Base-by-base conservation (phyloP, 2,113 vertebrate genomes). In the Melierax canorus region DNA sequence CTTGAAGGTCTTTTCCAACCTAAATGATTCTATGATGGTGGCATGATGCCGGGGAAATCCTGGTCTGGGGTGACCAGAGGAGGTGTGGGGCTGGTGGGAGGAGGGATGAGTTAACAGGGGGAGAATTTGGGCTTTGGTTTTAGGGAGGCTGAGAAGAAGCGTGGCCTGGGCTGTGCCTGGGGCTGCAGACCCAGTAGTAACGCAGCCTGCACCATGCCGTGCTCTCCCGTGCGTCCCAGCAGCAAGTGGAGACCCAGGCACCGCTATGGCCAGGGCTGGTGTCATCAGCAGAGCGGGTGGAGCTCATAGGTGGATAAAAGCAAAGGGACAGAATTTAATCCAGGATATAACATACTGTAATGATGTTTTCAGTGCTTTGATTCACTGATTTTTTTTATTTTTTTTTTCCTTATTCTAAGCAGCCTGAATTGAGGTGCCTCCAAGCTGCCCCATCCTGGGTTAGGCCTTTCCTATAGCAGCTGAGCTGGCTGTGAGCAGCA, bases 161-260 rank as follows among this genome's bases (percentile, higher is more conserved):
- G 22, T 2, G 41, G 34, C 24, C 75, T 41, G 69, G 21, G 10
- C 58, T 41, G 68, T 64, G 36, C 8, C 58, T 8, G 62, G 62
- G 53, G 53, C 63, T 77, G 88, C 60, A 74, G 75, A 13, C 1
- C 2, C 55, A 19, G 53, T 83, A 72, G 50, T 32, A 75, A 13
- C 1, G 7, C 69, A 67, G 41, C 26, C 30, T 9, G 8, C 2
- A 5, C 66, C 10, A 0, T 21, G 36, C 66, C 2, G 4, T n/a
- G 66, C 46, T 58, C 17, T 69, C 38, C 79, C 2, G 2, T 4
- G 0, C 30, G 18, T 32, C 77, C 88, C 2, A 0, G 1, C 74
- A 12, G 67, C 6, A 0, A 27, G 36, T 4, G 12, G 13, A n/a
- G 46, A 30, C 23, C 41, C 5, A 2, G n/a, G 29, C 30, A 19